Evolutionary conservation across 1,140 invertebrate species (phyloP), one percentile per base, ranked within the genome.

Genomic region (Cecropterus lyciades): DNA sequence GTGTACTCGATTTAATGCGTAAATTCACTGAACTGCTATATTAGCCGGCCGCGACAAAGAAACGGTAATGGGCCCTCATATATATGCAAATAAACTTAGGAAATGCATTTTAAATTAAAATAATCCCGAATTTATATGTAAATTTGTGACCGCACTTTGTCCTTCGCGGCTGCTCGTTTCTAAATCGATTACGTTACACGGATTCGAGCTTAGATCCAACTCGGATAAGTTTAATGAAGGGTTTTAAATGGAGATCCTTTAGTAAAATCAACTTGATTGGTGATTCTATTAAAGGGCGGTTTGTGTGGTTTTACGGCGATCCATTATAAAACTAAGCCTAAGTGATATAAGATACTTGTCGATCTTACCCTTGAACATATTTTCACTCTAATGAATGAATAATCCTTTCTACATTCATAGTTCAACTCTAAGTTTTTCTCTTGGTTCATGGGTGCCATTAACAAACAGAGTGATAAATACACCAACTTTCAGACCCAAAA

Each of bases 61-160:
- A 87, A 85, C 79, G 64, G 76, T 85, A 89, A 85, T 84, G 77
- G 75, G 37, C 74, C 65, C 82, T 84, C 82, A 85, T 89, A 82
- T 87, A 87, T 80, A 91, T 91, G 87, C 75, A 84, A 91, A 91
- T 91, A 89, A 83, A 88, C 82, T 87, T 80, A 80, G 69, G 69
- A 81, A 91, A 87, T 88, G 87, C 84, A 82, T 85, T 87, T 83
- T 76, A 89, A 89, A 91, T 91, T 89, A 91, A 89, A 90, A 89
- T 88, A 89, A 89, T 89, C 84, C 84, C 78, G 72, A 91, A 91
- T 91, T 91, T 89, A 88, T 89, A 91, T 91, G 87, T 84, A 84
- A 91, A 91, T 91, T 89, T 75, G 80, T 86, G 80, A 84, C 84
- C 87, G 80, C 85, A 85, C 76, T 86, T 84, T 82, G 85, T 87